Evolutionary conservation across 2,113 vertebrate species (phyloP).

Genomic region (Hypomesus transpacificus): DNA sequence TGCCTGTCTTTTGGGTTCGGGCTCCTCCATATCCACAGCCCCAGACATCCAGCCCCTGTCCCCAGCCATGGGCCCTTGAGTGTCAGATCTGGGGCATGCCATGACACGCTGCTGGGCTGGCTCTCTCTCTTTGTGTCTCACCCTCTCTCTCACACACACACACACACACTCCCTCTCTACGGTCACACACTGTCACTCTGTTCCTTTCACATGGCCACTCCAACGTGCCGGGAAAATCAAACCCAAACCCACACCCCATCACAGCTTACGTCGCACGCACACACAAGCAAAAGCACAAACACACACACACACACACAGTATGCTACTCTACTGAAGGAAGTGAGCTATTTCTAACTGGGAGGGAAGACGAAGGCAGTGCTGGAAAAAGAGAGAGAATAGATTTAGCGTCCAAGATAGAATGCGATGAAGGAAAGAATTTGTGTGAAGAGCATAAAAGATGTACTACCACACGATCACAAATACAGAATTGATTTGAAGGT

Average conservation of each 20-base stretch:
- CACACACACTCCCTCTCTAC: not conserved
- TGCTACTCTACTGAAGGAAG: not conserved
- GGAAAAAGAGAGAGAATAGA: too few species aligned
- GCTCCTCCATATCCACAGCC: conserved; percentile 16
- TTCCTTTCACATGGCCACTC: not conserved
- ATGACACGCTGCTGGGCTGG: conserved; percentile 45
- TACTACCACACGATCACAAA: too few species aligned
- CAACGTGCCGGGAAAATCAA: not conserved
- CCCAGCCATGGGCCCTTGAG: conserved; percentile 28
- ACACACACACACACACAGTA: conserved; percentile 2
- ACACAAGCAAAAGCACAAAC: not conserved
- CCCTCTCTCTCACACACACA: not conserved
- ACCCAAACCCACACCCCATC: not conserved
- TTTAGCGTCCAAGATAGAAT: too few species aligned
- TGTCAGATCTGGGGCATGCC: conserved; percentile 57
- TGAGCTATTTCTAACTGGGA: not conserved
- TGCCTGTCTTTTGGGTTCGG: too few species aligned
- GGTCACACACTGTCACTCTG: not conserved
- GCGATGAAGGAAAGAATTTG: too few species aligned
- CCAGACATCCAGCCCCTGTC: conserved; percentile 34
- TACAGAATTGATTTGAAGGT: too few species aligned
- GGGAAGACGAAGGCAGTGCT: too few species aligned
- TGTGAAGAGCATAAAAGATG: too few species aligned
- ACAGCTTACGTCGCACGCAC: not conserved
- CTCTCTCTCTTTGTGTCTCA: conserved; percentile 21